Evolutionary conservation across 2,888 invertebrate genomes (phyloP).

Genomic region (Tetragonisca angustula): DNA sequence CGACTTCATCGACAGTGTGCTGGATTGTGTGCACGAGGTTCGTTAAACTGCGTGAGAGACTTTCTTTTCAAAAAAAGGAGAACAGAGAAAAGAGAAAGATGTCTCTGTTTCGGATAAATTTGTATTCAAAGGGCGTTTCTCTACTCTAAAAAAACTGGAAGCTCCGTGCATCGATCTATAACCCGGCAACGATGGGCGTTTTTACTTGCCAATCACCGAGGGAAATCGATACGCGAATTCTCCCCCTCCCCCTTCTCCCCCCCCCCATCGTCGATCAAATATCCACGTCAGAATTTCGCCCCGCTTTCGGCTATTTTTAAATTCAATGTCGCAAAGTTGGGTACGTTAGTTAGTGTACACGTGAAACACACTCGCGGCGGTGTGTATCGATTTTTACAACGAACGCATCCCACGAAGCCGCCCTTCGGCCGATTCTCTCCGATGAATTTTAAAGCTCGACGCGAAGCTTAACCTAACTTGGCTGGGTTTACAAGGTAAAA

Average conservation of each 20-base stretch:
- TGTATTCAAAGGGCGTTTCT: no score
- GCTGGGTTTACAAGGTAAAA: no score
- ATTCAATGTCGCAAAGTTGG: background rate
- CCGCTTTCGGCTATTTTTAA: constrained; percentile 11
- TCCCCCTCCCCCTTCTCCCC: background rate
- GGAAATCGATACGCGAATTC: background rate
- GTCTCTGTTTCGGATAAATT: no score
- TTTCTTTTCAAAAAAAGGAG: no score
- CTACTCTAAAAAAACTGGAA: background rate
- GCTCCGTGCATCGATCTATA: background rate
- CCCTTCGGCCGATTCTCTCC: background rate
- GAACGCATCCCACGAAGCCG: constrained; percentile 1
- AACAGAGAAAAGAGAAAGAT: no score
- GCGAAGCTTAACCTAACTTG: background rate
- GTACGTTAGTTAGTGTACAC: background rate
- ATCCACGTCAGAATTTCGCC: background rate
- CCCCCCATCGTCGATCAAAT: background rate
- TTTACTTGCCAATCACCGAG: no score
- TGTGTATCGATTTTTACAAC: constrained; percentile 37
- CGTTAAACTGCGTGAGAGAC: background rate
- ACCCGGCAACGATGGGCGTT: background rate
- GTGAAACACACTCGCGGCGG: constrained; percentile 14
- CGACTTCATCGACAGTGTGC: constrained; percentile 46
- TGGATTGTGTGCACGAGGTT: constrained; percentile 4
- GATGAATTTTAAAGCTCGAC: constrained; percentile 18